phyloP scores from a whole-genome alignment of 2,888 invertebrate genomes.

The Timandra comae region DNA sequence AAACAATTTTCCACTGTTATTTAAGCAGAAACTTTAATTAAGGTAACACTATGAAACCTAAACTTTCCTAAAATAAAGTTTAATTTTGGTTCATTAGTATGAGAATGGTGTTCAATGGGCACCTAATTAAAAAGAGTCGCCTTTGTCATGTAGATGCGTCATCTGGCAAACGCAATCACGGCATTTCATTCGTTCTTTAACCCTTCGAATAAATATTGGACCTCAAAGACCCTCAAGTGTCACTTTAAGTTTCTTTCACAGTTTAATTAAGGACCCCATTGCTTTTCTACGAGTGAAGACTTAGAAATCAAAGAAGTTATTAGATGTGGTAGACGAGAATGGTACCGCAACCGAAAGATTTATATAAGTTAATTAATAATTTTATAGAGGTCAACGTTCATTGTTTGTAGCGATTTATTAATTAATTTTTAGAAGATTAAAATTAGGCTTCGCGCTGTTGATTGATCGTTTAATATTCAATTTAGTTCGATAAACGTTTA shows the following conservation, averaged over 20 bases:
- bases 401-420: too few relatives aligned
- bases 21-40: background rate
- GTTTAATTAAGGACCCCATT: constrained; percentile 34
- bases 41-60: constrained; percentile 1
- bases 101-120: constrained; percentile 51
- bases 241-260: constrained; percentile 27
- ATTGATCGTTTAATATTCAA: too few relatives aligned
- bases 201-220: constrained; percentile 50
- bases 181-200: constrained; percentile 34
- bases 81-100: constrained; percentile 60
- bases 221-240: constrained; percentile 19
- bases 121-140: constrained; percentile 62
- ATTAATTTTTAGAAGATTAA: too few relatives aligned
- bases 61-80: constrained; percentile 25
- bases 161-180: constrained; percentile 42
- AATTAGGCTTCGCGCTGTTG: too few relatives aligned
- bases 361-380: background rate
- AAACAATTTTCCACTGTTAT: background rate
- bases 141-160: constrained; percentile 63
- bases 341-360: background rate
- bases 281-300: constrained; percentile 26
- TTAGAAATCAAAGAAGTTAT: constrained; percentile 26
- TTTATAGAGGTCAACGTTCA: too few relatives aligned
- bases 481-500: too few relatives aligned
- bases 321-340: constrained; percentile 1